Evolutionary conservation across 2,113 vertebrate species (phyloP), one percentile per base, ranked within the genome.

Genomic region (Pseudopipra pipra): DNA sequence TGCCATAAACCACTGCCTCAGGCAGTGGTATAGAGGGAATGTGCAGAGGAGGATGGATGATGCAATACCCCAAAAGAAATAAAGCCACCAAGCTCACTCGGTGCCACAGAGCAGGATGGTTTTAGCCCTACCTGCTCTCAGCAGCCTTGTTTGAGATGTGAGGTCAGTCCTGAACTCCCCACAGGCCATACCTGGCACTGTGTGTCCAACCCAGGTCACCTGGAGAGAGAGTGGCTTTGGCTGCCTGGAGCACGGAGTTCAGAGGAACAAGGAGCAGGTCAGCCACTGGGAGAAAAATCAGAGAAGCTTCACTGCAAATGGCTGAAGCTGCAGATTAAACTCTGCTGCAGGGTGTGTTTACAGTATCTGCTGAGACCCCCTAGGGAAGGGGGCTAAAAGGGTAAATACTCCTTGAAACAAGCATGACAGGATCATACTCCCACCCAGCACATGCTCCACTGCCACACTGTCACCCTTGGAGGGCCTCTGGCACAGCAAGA

Each of bases 81-180:
- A 47, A 73, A 73, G 13, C 21, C 39, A 46, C 1, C 1, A 2
- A 4, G 41, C 41, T 86, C 6, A 0, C 44, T 76, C 12, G 2
- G 16, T 25, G n/a, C 33, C 61, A n/a, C 43, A 12, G 30, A 35
- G 25, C 11, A 5, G 15, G 4, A 14, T 4, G 27, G 35, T 12
- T 44, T 49, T 9, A 33, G 24, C 16, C 37, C 54, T 11, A 21
- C 43, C 25, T 77, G 62, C 52, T 67, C 31, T 37, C 54, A 27
- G 20, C 16, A 67, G 44, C 35, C 37, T 11, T 0, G 0, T 12
- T 9, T 11, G 35, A 44, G 63, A 12, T 4, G 18, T 0, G 4
- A 44, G 52, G 30, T 25, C 19, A 20, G 52, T 25, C 44, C 52
- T 20, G 20, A 44, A 5, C 52, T 49, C 52, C 43, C 35, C 35